A percentile compares a stretch with the other conserved stretches of the same genome.
Evolutionary conservation across 2,888 invertebrate genomes (phyloP).

Genomic region (Hipparchia semele): DNA sequence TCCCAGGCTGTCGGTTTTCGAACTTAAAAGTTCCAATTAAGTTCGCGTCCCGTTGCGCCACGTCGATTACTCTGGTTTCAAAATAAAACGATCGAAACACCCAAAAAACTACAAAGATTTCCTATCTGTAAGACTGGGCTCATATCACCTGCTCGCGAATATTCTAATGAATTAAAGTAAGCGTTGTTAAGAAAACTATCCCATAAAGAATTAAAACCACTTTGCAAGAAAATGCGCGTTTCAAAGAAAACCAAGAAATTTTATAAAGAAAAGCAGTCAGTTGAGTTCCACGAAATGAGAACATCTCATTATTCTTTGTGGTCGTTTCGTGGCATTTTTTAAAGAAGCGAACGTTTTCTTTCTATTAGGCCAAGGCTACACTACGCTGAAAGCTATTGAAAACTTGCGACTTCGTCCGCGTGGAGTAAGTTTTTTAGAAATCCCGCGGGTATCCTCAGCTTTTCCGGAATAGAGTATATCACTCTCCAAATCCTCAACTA

Average conservation of each 20-base stretch:
- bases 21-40: no score
- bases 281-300: slow-evolving; percentile 28
- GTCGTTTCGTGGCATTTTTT: slow-evolving; percentile 21
- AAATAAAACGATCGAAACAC: no score
- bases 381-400: not conserved
- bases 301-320: slow-evolving; percentile 33
- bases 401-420: not conserved
- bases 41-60: no score
- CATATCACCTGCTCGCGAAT: no score
- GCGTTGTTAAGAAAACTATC: slow-evolving; percentile 11
- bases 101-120: no score
- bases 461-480: no score
- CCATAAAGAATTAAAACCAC: slow-evolving; percentile 19
- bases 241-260: slow-evolving; percentile 12
- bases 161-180: no score
- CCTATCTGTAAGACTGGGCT: no score
- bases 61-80: no score
- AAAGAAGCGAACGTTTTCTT: slow-evolving; percentile 7
- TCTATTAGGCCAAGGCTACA: not conserved
- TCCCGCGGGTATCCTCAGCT: no score
- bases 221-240: slow-evolving; percentile 12
- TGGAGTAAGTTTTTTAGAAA: not conserved
- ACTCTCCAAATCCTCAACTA: no score
- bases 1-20: no score
- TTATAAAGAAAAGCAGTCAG: slow-evolving; percentile 14